These are phyloP conservation scores for Apolygus lucorum DNA, from an alignment of 1,140 invertebrate species.

Conservation along the genomic window DNA sequence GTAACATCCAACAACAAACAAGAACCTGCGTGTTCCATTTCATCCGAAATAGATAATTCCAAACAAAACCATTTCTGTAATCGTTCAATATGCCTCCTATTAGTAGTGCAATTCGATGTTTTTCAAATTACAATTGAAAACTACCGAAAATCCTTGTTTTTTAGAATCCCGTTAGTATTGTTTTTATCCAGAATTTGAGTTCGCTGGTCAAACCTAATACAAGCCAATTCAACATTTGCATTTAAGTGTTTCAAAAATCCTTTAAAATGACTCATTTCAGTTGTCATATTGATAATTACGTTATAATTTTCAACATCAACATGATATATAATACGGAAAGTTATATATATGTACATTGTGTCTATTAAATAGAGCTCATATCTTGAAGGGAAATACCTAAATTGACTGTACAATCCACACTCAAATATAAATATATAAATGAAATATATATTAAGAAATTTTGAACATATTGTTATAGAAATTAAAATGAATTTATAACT, in stretches of 20 bases:
- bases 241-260: neutral
- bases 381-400: conserved; percentile 20
- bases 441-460: conserved; percentile 24
- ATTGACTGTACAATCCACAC: conserved; percentile 28
- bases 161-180: neutral
- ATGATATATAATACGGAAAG: neutral
- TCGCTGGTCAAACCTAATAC: too few species aligned
- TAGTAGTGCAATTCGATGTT: too few species aligned
- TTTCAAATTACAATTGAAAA: too few species aligned
- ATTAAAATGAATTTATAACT: conserved; percentile 28
- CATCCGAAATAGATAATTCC: too few species aligned
- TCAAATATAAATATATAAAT: conserved; percentile 22
- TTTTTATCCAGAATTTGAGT: too few species aligned
- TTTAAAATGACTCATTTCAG: neutral
- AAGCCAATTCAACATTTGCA: neutral
- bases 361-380: conserved; percentile 25
- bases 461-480: conserved; percentile 31
- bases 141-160: neutral
- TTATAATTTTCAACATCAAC: too few species aligned
- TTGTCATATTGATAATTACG: too few species aligned
- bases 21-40: too few species aligned
- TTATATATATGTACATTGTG: conserved; percentile 9
- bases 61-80: too few species aligned
- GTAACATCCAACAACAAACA: too few species aligned
- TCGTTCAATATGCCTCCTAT: too few species aligned